Conservation (phyloP, 2,888 invertebrate genomes). For the Polylopha cassiicola region DNA sequence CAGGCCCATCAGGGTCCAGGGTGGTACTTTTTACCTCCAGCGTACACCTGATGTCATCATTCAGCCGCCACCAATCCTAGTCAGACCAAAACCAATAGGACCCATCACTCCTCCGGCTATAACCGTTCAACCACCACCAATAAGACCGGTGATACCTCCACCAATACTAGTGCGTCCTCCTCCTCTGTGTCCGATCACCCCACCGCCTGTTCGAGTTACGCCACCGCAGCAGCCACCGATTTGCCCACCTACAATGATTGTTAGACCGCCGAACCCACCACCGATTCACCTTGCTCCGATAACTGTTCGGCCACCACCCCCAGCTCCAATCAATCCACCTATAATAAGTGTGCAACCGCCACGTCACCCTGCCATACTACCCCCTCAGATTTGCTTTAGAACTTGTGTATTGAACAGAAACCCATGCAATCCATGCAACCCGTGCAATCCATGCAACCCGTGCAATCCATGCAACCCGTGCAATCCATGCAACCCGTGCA, state of each 20-base stretch:
- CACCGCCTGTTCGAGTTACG: conserved; percentile 44
- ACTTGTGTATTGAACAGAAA: conserved; percentile 17
- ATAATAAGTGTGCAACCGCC: conserved; percentile 45
- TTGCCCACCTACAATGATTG: conserved; percentile 41
- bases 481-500: conserved; percentile 9
- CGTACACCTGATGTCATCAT: conserved; percentile 51
- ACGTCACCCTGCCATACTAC: conserved; percentile 36
- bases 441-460: not conserved
- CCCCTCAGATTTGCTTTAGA: conserved; percentile 38
- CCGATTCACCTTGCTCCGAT: conserved; percentile 37
- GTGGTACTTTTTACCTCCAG: conserved; percentile 50
- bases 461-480: conserved; percentile 1
- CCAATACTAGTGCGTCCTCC: conserved; percentile 42
- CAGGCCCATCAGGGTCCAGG: conserved; percentile 46
- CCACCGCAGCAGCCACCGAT: conserved; percentile 39
- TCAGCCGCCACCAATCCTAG: conserved; percentile 55
- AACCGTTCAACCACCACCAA: conserved; percentile 38
- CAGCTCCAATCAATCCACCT: conserved; percentile 29
- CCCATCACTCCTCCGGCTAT: conserved; percentile 44
- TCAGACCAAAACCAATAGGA: conserved; percentile 37
- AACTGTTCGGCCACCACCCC: conserved; percentile 33
- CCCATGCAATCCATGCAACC: not conserved
- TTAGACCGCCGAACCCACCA: conserved; percentile 39
- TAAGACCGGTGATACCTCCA: conserved; percentile 39
- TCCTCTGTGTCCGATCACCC: conserved; percentile 35